These are phyloP conservation scores for Fabriciana adippe DNA, from an alignment of 2,888 invertebrate genomes.

Conservation along the genomic window DNA sequence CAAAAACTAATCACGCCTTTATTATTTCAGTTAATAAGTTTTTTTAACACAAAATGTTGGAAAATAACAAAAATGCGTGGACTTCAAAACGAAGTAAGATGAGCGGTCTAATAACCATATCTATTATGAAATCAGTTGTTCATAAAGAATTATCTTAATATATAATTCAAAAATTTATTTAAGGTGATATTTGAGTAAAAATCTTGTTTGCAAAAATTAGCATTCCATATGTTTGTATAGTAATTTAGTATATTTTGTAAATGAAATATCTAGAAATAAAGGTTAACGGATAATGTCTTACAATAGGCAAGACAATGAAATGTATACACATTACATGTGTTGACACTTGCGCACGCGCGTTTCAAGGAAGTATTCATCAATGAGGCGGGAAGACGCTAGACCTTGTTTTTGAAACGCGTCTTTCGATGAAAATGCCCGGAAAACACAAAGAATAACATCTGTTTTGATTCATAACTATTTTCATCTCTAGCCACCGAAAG, in stretches of 20 bases:
- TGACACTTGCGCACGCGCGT: conserved; percentile 61
- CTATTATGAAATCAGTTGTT: too few species aligned
- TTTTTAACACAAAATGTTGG: too few species aligned
- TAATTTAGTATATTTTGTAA: conserved; percentile 11
- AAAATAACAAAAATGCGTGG: too few species aligned
- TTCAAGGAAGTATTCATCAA: conserved; percentile 66
- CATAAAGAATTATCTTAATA: background rate
- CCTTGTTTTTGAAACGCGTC: conserved; percentile 66
- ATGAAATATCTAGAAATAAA: conserved; percentile 12
- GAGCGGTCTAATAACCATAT: too few species aligned
- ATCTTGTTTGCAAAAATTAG: too few species aligned
- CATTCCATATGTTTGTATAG: background rate
- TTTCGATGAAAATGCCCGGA: conserved; percentile 39
- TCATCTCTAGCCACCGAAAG: background rate
- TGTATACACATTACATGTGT: conserved; percentile 29
- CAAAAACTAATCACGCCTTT: background rate
- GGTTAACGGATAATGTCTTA: conserved; percentile 14
- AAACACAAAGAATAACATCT: conserved; percentile 44
- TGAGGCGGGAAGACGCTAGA: conserved; percentile 54
- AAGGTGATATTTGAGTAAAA: too few species aligned
- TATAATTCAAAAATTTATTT: background rate
- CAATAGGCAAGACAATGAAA: conserved; percentile 31
- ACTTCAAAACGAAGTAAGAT: too few species aligned
- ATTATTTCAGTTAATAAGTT: too few species aligned
- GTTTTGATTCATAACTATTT: conserved; percentile 26